Evolutionary conservation across 2,113 vertebrate species (phyloP).

Genomic region (Xenus cinereus): DNA sequence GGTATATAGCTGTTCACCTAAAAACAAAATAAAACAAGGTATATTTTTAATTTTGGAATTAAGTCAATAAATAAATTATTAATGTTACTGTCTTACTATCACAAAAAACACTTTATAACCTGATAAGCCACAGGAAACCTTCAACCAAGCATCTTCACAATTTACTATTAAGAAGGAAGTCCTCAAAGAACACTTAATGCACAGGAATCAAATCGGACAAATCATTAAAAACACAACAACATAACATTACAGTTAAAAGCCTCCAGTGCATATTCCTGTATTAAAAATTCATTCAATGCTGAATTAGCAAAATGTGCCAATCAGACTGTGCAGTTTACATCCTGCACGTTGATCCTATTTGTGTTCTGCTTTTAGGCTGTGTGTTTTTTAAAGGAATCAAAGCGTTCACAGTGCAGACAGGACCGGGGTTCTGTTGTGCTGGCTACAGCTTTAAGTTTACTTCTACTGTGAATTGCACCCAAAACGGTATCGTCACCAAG

Average conservation of each 20-base stretch:
- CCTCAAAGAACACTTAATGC: not conserved
- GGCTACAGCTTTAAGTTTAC: not conserved
- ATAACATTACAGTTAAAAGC: not conserved
- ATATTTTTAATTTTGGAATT: not conserved
- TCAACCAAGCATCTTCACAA: not conserved
- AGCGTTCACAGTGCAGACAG: not conserved
- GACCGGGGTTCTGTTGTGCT: not conserved
- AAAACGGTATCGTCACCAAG: not conserved
- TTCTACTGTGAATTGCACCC: not conserved
- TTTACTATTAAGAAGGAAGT: not conserved
- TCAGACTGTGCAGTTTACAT: not conserved
- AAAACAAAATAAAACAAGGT: not conserved
- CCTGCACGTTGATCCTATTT: not conserved
- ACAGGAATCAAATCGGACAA: not conserved
- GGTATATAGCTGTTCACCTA: slow-evolving; percentile 94
- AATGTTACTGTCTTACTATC: not conserved
- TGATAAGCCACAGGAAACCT: not conserved
- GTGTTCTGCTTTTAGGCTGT: not conserved
- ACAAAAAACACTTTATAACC: not conserved
- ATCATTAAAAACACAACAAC: not conserved
- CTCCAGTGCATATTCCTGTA: not conserved
- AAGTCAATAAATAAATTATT: not conserved
- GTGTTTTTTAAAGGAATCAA: not conserved
- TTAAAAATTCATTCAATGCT: not conserved
- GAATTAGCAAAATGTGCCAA: not conserved